phyloP scores from a whole-genome alignment of 2,113 vertebrate genomes.

The Orthonyx spaldingii region DNA sequence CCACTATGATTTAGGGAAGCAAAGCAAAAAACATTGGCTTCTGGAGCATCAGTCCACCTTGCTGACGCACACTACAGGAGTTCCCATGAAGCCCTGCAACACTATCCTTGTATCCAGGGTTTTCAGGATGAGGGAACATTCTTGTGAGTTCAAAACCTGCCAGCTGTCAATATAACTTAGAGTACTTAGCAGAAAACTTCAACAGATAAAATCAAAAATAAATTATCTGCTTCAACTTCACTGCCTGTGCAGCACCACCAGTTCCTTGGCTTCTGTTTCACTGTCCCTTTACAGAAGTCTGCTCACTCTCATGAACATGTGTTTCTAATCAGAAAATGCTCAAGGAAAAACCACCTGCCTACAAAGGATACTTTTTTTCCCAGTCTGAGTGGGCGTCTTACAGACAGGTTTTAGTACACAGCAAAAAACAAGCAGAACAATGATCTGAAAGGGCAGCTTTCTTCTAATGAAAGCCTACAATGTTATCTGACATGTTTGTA shows the following conservation, averaged over 20 bases:
- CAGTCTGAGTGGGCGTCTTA: not conserved
- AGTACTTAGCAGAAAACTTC: not conserved
- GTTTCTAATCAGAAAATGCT: slow-evolving; percentile 63
- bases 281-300: slow-evolving; percentile 46
- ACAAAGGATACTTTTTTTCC: slow-evolving; percentile 46
- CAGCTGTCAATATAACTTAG: not conserved
- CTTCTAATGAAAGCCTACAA: slow-evolving; percentile 12
- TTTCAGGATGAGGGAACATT: not conserved
- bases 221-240: not conserved
- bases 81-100: not conserved
- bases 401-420: slow-evolving; percentile 44
- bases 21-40: not conserved
- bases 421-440: slow-evolving; percentile 10
- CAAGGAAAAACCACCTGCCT: slow-evolving; percentile 67
- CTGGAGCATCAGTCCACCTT: not conserved
- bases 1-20: not conserved
- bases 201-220: not conserved
- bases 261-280: not conserved
- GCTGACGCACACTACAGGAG: rapidly evolving
- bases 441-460: slow-evolving; percentile 25
- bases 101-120: not conserved
- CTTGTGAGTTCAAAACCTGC: not conserved
- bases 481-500: not conserved
- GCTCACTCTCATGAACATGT: slow-evolving; percentile 56
- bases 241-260: not conserved